A percentile compares a stretch with the other conserved stretches of the same genome.
Evolutionary conservation across 1,140 invertebrate species (phyloP).

Genomic region (Zaprionus taronus): DNA sequence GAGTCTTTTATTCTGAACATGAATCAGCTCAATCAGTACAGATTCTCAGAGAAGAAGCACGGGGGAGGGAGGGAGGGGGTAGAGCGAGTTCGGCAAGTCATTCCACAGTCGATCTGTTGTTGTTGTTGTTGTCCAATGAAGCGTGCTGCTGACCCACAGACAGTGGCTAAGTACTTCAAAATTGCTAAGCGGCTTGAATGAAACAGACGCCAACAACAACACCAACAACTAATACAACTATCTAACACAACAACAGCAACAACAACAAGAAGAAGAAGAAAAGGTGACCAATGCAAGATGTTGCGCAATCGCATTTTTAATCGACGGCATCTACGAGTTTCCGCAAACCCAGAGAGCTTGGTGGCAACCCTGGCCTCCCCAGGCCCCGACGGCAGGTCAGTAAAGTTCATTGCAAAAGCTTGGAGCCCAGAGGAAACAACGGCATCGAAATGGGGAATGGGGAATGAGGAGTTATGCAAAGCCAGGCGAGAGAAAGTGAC

Average conservation of each 20-base stretch:
- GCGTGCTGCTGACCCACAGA: conserved; percentile 61
- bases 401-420: conserved; percentile 62
- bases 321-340: conserved; percentile 50
- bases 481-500: conserved; percentile 64
- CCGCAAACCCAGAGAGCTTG: conserved; percentile 44
- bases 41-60: neutral
- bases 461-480: conserved; percentile 59
- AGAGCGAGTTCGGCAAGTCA: conserved; percentile 36
- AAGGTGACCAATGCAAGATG: conserved; percentile 60
- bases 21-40: conserved; percentile 12
- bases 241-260: conserved; percentile 28
- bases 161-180: conserved; percentile 28
- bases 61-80: neutral
- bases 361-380: neutral
- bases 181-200: conserved; percentile 54
- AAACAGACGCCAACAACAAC: conserved; percentile 15
- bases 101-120: conserved; percentile 6
- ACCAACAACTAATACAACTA: conserved; percentile 23
- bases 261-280: conserved; percentile 3
- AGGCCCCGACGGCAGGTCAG: conserved; percentile 41
- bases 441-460: too few relatives aligned
- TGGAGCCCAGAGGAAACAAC: neutral
- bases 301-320: conserved; percentile 64
- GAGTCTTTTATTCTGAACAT: neutral
- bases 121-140: neutral